Evolutionary conservation across 2,113 vertebrate genomes (phyloP).

Genomic region (Ciconia maguari): DNA sequence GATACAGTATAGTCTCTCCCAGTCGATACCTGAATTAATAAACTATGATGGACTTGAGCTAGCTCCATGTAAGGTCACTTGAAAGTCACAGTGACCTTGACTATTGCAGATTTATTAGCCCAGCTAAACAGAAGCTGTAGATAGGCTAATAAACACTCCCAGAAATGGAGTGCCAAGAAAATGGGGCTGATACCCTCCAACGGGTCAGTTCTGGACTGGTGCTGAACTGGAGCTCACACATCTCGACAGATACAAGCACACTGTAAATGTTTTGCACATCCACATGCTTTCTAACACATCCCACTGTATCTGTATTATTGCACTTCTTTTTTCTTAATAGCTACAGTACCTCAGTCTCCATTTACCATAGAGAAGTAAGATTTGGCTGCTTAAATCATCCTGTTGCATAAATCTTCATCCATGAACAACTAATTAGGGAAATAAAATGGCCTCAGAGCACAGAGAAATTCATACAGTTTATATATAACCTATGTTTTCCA

Average conservation of each 20-base stretch:
- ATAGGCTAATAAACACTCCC: not conserved
- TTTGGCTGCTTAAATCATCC: not conserved
- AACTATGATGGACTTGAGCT: not conserved
- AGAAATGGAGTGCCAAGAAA: not conserved
- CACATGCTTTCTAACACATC: not conserved
- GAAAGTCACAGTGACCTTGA: not conserved
- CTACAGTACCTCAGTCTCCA: not conserved
- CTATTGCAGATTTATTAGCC: not conserved
- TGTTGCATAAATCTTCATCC: not conserved
- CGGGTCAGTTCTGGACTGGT: not conserved
- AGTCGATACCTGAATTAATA: constrained; percentile 23
- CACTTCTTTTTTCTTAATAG: not conserved
- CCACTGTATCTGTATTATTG: not conserved
- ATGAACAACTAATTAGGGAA: not conserved
- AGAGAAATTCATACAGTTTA: not conserved
- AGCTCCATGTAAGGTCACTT: not conserved
- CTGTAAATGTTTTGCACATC: not conserved
- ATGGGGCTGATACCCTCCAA: not conserved
- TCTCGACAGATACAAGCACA: not conserved
- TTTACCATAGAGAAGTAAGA: not conserved
- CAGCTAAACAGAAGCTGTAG: not conserved
- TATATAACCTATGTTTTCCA: not conserved
- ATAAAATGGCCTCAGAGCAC: not conserved
- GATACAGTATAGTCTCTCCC: not conserved
- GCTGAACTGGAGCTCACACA: not conserved